A percentile compares a stretch with the other conserved stretches of the same genome.
phyloP scores from a whole-genome alignment of 2,888 invertebrate genomes.

The Torymus aiolomorphi region DNA sequence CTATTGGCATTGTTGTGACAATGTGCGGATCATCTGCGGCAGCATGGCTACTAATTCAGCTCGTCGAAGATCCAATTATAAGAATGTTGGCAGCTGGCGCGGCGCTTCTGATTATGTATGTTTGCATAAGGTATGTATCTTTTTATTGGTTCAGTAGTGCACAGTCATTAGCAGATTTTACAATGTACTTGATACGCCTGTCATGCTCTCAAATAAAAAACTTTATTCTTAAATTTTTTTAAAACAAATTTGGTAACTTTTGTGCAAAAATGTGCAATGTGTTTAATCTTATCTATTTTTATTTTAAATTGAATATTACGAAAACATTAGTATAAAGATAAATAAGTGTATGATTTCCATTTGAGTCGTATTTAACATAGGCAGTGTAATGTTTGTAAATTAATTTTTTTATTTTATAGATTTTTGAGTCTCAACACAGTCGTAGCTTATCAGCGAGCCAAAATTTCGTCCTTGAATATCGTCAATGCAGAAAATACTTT shows the following conservation, averaged over 20 bases:
- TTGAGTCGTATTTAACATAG: too few species aligned
- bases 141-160: conserved; percentile 5
- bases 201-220: too few species aligned
- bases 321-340: too few species aligned
- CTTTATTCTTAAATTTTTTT: too few species aligned
- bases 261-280: too few species aligned
- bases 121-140: conserved; percentile 84
- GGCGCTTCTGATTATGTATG: conserved; percentile 88
- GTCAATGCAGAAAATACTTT: conserved; percentile 72
- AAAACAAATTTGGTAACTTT: too few species aligned
- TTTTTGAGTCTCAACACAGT: conserved; percentile 91
- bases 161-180: background rate
- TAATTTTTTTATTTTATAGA: conserved; percentile 76
- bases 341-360: too few species aligned
- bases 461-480: conserved; percentile 91
- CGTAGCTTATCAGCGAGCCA: conserved; percentile 93
- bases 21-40: conserved; percentile 87
- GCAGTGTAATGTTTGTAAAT: too few species aligned
- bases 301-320: too few species aligned
- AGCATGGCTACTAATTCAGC: conserved; percentile 88
- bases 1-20: conserved; percentile 85
- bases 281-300: too few species aligned
- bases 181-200: too few species aligned
- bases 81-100: conserved; percentile 88
- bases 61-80: conserved; percentile 86